Percentiles rank a stretch among this genome's conserved stretches.
Conservation (phyloP, 2,113 vertebrate species). For the Hymenochirus boettgeri region DNA sequence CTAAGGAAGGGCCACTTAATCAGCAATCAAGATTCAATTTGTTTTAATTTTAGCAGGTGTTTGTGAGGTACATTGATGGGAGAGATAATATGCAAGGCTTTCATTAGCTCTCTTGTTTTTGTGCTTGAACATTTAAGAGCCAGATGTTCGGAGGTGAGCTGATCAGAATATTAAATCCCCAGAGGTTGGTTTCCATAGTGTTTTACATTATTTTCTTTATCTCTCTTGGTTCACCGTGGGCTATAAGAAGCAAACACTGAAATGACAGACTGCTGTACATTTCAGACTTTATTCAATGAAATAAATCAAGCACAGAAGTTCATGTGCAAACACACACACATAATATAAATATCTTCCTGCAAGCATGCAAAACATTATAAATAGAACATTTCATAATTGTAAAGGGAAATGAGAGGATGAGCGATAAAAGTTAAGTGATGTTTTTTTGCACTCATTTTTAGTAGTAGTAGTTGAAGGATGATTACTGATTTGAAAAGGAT, state of each 20-base stretch:
- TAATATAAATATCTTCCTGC: too few relatives aligned
- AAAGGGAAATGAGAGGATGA: too few relatives aligned
- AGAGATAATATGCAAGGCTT: constrained; percentile 81
- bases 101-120: constrained; percentile 89
- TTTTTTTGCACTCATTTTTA: too few relatives aligned
- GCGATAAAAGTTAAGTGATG: too few relatives aligned
- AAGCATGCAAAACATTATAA: too few relatives aligned
- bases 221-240: constrained; percentile 70
- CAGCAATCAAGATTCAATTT: constrained; percentile 93
- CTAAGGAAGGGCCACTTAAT: constrained; percentile 87
- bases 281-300: constrained; percentile 55
- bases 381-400: too few relatives aligned
- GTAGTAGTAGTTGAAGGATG: too few relatives aligned
- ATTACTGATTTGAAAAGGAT: too few relatives aligned
- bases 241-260: constrained; percentile 68
- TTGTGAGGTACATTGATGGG: constrained; percentile 82
- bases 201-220: constrained; percentile 84
- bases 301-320: constrained; percentile 58
- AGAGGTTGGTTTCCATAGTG: constrained; percentile 87
- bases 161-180: constrained; percentile 88
- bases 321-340: too few relatives aligned
- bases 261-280: constrained; percentile 60
- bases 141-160: constrained; percentile 87
- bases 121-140: constrained; percentile 82
- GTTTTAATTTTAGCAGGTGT: constrained; percentile 87